A percentile compares a stretch with the other conserved stretches of the same genome.
Evolutionary conservation across 2,797 vertebrate genomes (phyloP).

Genomic region (Rhabdophis nuchalis): DNA sequence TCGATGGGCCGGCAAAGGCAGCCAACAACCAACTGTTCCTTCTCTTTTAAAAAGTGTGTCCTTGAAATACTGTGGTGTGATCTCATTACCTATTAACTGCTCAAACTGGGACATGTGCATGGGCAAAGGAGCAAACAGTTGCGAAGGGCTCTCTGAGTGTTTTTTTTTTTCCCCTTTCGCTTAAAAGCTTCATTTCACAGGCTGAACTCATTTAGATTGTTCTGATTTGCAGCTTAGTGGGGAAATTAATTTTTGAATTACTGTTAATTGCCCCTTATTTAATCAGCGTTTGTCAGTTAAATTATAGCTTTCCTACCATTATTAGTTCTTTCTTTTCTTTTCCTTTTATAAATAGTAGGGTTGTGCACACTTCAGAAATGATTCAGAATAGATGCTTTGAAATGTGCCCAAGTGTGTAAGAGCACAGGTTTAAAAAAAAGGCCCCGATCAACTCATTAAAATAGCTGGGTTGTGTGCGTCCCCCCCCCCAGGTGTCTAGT

Average conservation of each 20-base stretch:
- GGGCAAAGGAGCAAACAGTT: not conserved
- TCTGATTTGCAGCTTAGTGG: not conserved
- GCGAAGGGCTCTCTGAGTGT: not conserved
- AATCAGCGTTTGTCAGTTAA: not conserved
- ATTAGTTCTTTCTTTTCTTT: not conserved
- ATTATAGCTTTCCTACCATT: not conserved
- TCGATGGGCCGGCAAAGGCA: accelerated
- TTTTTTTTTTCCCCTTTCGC: not conserved
- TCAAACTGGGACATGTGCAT: not conserved
- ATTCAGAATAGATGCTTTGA: not conserved
- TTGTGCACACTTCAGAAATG: not conserved
- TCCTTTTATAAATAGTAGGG: not conserved
- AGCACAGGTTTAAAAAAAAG: not conserved
- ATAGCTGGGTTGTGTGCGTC: not conserved
- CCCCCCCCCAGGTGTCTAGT: not conserved
- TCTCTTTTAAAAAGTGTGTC: not conserved
- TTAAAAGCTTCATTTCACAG: not conserved
- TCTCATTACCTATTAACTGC: not conserved
- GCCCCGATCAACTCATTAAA: not conserved
- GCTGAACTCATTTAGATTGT: not conserved
- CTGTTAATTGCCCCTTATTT: not conserved
- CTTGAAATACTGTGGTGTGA: not conserved
- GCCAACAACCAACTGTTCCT: not conserved
- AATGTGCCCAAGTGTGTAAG: not conserved
- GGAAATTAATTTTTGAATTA: not conserved